Evolutionary conservation across 1,140 invertebrate genomes (phyloP).

Genomic region (Glomeris maerens): DNA sequence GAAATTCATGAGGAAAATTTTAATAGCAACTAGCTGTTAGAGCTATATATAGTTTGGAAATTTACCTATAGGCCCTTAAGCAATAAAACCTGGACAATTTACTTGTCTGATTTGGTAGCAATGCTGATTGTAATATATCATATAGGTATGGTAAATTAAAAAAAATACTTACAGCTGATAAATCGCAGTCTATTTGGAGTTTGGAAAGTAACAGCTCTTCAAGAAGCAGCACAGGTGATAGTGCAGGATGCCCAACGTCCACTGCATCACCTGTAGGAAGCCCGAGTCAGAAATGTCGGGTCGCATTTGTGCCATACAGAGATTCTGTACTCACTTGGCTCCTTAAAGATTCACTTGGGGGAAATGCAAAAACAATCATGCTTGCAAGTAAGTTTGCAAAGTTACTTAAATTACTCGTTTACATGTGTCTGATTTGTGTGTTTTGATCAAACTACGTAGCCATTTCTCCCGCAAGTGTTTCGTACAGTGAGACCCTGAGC

Average conservation of each 20-base stretch:
- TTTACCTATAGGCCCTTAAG: constrained; percentile 6
- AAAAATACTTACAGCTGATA: too few species aligned
- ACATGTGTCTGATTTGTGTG: background rate
- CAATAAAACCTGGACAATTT: background rate
- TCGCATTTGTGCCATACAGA: constrained; percentile 93
- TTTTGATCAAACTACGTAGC: constrained; percentile 31
- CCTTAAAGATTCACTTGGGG: constrained; percentile 81
- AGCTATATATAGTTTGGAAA: background rate
- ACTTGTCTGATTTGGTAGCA: constrained; percentile 13
- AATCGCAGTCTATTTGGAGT: constrained; percentile 17
- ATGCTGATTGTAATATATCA: too few species aligned
- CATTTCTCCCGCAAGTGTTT: constrained; percentile 48
- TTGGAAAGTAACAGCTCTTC: constrained; percentile 18
- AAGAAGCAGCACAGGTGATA: constrained; percentile 28
- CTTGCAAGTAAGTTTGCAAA: constrained; percentile 53
- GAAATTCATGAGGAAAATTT: background rate
- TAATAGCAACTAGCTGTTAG: background rate
- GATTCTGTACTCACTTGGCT: constrained; percentile 99
- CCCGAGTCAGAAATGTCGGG: constrained; percentile 30
- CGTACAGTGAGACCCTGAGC: constrained; percentile 53
- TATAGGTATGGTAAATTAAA: too few species aligned
- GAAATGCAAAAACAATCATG: constrained; percentile 88
- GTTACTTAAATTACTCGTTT: background rate
- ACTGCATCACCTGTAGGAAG: constrained; percentile 12
- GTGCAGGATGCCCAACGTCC: constrained; percentile 1